A percentile compares a stretch with the other conserved stretches of the same genome.
phyloP scores from a whole-genome alignment of 1,140 invertebrate species.

The Eurosta solidaginis region DNA sequence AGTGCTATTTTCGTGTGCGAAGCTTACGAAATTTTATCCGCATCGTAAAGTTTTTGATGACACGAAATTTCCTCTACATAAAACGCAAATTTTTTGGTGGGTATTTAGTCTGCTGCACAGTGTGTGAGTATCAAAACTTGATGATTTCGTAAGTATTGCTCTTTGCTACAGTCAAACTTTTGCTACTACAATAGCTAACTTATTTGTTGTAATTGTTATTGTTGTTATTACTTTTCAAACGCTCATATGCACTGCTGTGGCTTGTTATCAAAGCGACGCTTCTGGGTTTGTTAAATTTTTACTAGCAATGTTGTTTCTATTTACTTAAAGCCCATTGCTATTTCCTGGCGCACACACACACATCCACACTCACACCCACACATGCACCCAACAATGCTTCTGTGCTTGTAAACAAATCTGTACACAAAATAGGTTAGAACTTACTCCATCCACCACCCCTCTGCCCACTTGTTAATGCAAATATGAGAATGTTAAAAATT shows the following conservation, averaged over 20 bases:
- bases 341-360: background rate
- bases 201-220: background rate
- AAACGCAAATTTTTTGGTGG: no score
- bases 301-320: background rate
- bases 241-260: background rate
- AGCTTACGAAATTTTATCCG: no score
- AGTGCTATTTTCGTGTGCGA: no score
- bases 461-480: background rate
- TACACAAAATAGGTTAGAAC: background rate
- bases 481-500: conserved; percentile 6
- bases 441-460: background rate
- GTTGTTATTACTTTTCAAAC: background rate
- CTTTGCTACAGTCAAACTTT: no score
- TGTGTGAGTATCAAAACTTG: no score
- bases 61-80: no score
- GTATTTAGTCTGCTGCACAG: no score
- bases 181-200: no score
- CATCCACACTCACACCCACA: background rate
- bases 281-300: background rate
- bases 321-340: background rate
- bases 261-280: background rate
- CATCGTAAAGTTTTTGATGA: no score
- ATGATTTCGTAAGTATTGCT: no score
- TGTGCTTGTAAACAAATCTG: background rate
- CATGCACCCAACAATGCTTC: background rate